Conservation (phyloP, 2,888 invertebrate genomes). For the Penaeus monodon region DNA sequence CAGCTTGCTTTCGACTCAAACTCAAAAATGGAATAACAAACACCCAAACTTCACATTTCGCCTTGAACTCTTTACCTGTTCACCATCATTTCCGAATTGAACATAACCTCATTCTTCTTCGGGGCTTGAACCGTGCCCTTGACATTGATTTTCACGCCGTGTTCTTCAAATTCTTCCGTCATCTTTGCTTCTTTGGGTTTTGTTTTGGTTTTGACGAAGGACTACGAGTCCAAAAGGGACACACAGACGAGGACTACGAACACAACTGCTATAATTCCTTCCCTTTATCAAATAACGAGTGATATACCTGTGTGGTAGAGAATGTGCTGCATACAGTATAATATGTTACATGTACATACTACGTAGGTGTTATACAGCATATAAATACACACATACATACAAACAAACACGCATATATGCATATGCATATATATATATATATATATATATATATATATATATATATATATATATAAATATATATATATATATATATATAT, state of each 20-base stretch:
- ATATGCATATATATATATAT: not conserved
- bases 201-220: not conserved
- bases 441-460: not conserved
- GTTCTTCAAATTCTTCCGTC: conserved; percentile 42
- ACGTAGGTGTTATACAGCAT: too few species aligned
- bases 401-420: not conserved
- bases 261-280: too few species aligned
- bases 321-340: too few species aligned
- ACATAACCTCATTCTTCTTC: conserved; percentile 54
- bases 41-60: not conserved
- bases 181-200: not conserved
- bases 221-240: too few species aligned
- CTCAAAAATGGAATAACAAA: not conserved
- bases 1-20: not conserved
- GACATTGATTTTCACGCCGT: conserved; percentile 40
- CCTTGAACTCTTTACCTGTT: conserved; percentile 22
- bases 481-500: conserved; percentile 2
- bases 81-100: conserved; percentile 45
- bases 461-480: not conserved
- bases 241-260: not conserved
- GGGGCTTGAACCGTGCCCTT: conserved; percentile 40
- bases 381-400: too few species aligned
- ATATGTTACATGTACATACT: too few species aligned
- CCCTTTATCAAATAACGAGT: too few species aligned
- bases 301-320: too few species aligned